Evolutionary conservation across 2,888 invertebrate species (phyloP), one percentile per base, ranked within the genome.

Genomic region (Salpingus planirostris): DNA sequence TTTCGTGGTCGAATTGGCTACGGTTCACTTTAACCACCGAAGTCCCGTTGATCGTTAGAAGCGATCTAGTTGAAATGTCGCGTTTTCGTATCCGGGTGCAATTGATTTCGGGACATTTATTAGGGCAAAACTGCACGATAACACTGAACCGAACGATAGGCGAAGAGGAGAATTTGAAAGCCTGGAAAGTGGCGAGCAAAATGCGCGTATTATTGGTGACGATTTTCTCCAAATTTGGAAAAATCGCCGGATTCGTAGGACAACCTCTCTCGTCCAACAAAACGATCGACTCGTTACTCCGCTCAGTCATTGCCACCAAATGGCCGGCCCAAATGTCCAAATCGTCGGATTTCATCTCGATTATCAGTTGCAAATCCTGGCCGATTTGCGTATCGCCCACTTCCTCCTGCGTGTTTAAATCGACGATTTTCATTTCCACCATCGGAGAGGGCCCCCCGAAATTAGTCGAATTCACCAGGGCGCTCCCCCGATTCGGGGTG

Each of bases 101-200:
- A 12, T 33, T 23, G 6, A n/a, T 3, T 7, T 30, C 71, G 11
- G 70, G 67, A 55, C 90, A 90, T 38, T 69, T 69, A 2, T 69
- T 66, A n/a, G 76, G 67, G 54, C 90, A 91, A 59, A 87, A 88
- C 41, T 82, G 79, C 7, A 90, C 80, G 62, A 84, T 79, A 2
- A 88, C 78, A 48, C 82, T 80, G 55, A 91, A 90, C 40, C 81
- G 71, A 0, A 90, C 84, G 3, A 85, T 72, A 15, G 83, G 78
- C n/a, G 88, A 85, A 7, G 81, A 78, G 0, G 86, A 80, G 64
- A 91, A 91, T 42, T 89, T 84, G 62, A 91, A 91, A 0, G 89
- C 90, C 54, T 82, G 80, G 60, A 88, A 89, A 11, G 72, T 70
- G 2, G 77, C 73, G 0, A 70, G 63, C 11, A 85, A 60, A 24